Percentiles rank a stretch among this genome's conserved stretches.
Evolutionary conservation across 2,113 vertebrate species (phyloP).

Genomic region (Tympanuchus pallidicinctus): DNA sequence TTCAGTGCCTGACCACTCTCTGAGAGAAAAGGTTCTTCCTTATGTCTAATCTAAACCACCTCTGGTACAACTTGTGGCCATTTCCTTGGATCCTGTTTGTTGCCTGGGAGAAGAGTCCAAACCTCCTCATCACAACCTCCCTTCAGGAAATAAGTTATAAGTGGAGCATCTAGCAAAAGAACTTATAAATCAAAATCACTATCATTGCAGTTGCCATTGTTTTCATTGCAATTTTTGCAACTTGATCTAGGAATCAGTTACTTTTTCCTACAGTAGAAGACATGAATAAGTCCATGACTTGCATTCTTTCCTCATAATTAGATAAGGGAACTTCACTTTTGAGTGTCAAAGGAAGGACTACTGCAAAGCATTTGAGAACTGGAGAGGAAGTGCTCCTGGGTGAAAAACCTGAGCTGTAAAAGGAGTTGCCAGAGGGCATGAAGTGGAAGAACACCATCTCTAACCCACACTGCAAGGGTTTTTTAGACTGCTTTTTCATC

Average conservation of each 20-base stretch:
- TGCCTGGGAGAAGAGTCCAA: too few relatives aligned
- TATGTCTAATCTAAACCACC: too few relatives aligned
- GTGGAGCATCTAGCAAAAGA: fast-evolving
- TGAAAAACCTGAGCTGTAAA: background rate
- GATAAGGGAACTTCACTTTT: background rate
- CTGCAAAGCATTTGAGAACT: background rate
- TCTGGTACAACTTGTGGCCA: too few relatives aligned
- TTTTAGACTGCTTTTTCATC: background rate
- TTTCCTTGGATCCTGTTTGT: too few relatives aligned
- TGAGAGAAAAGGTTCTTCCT: too few relatives aligned
- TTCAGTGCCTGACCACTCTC: too few relatives aligned
- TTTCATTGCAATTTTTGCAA: background rate
- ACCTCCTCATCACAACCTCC: too few relatives aligned
- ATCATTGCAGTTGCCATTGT: too few relatives aligned
- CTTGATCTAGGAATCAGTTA: background rate
- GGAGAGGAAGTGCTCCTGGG: background rate
- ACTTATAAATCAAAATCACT: background rate
- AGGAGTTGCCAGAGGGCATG: background rate
- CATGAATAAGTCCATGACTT: background rate
- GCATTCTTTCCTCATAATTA: background rate
- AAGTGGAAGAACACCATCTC: background rate
- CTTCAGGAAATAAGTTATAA: background rate
- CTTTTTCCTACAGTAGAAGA: background rate
- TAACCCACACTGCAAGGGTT: background rate
- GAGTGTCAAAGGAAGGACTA: background rate